These are phyloP conservation scores for Siderastrea radians DNA, from an alignment of 92 coral and sea anemone genomes.

Conservation along the genomic window DNA sequence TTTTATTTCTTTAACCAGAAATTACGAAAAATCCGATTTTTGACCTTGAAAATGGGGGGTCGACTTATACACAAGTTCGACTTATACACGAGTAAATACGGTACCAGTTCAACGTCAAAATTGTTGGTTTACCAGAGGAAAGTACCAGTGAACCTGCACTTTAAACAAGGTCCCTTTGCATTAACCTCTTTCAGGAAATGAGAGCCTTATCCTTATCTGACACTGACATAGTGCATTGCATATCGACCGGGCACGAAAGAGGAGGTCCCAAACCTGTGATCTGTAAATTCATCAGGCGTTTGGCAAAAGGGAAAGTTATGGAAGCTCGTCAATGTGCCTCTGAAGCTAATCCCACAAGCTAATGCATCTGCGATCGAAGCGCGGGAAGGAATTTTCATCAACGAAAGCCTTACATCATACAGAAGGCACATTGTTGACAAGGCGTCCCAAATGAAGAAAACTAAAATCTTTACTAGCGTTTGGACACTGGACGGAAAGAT, in stretches of 20 bases:
- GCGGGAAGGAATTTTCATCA: too few species aligned
- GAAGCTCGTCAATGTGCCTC: conserved; percentile 7
- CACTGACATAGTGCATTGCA: conserved; percentile 63
- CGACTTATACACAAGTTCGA: too few species aligned
- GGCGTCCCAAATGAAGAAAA: too few species aligned
- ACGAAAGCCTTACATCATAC: too few species aligned
- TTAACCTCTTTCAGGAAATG: conserved; percentile 17
- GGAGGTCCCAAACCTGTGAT: conserved; percentile 47
- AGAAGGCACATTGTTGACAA: too few species aligned
- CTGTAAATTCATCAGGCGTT: conserved; percentile 61
- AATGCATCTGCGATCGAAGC: too few species aligned
- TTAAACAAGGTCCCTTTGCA: background rate
- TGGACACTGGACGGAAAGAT: too few species aligned
- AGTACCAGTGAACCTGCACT: background rate
- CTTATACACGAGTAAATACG: too few species aligned
- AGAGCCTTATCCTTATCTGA: conserved; percentile 37
- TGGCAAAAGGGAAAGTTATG: conserved; percentile 45
- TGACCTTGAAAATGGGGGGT: too few species aligned
- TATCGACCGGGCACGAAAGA: conserved; percentile 32
- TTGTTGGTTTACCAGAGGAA: background rate
- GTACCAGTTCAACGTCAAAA: conserved; percentile 26
- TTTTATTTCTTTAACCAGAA: too few species aligned
- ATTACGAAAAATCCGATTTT: too few species aligned
- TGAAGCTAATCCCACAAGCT: conserved; percentile 11
- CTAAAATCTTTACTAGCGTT: too few species aligned